A percentile compares a stretch with the other conserved stretches of the same genome.
phyloP scores from a whole-genome alignment of 1,140 invertebrate species.

The Papilio polyxenes region DNA sequence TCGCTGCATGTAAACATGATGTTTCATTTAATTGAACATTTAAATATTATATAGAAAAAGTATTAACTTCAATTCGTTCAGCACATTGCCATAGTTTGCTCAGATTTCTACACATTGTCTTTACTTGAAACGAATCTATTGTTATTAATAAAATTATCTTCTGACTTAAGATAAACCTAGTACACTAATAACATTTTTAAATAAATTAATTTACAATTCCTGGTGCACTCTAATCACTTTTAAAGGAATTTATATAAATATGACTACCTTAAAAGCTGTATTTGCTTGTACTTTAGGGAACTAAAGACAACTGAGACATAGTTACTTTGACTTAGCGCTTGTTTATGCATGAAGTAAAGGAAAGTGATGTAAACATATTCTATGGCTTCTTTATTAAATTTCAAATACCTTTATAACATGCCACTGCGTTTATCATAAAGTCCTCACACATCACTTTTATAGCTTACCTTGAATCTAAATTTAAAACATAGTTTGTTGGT shows the following conservation, averaged over 20 bases:
- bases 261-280: background rate
- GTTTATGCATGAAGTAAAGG: constrained; percentile 15
- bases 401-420: constrained; percentile 2
- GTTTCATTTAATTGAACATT: background rate
- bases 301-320: background rate
- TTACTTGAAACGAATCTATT: too few relatives aligned
- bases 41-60: background rate
- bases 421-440: background rate
- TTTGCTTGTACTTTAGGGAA: background rate
- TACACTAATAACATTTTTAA: too few relatives aligned
- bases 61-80: too few relatives aligned
- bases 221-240: background rate
- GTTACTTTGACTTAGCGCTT: constrained; percentile 15
- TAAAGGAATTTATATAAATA: too few relatives aligned
- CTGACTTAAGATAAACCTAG: too few relatives aligned
- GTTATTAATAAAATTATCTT: too few relatives aligned
- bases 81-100: too few relatives aligned
- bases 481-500: constrained; percentile 16
- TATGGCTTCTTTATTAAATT: constrained; percentile 24
- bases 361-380: background rate
- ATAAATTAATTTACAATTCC: too few relatives aligned
- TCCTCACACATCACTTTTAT: background rate
- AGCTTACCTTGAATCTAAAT: constrained; percentile 21
- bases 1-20: constrained; percentile 53
- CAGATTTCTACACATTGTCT: too few relatives aligned